phyloP scores from a whole-genome alignment of 2,113 vertebrate genomes.

The Odobenus rosmarus region DNA sequence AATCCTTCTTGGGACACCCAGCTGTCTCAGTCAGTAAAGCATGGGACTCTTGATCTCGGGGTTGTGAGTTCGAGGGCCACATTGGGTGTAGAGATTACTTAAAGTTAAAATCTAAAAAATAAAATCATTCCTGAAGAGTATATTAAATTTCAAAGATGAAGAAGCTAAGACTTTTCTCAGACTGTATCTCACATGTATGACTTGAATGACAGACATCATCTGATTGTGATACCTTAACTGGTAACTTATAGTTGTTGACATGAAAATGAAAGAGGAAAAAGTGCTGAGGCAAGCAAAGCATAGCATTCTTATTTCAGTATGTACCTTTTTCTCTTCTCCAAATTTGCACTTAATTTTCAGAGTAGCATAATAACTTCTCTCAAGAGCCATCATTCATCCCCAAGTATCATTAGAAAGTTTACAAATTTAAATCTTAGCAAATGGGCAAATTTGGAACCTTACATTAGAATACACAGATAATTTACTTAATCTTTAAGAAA shows the following conservation, averaged over 20 bases:
- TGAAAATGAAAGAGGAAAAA: slow-evolving; percentile 79
- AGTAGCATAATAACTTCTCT: slow-evolving; percentile 78
- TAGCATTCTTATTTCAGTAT: slow-evolving; percentile 58
- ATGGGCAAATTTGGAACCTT: slow-evolving; percentile 64
- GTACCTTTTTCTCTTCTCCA: slow-evolving; percentile 59
- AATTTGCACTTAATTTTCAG: slow-evolving; percentile 52
- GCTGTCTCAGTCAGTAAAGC: background rate
- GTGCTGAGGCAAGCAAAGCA: slow-evolving; percentile 78
- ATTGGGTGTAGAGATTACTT: background rate
- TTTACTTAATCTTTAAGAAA: background rate
- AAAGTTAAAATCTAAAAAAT: background rate
- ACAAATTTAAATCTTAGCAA: slow-evolving; percentile 80
- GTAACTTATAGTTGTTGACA: slow-evolving; percentile 82
- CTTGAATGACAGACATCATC: slow-evolving; percentile 69
- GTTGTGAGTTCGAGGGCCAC: background rate
- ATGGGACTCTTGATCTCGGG: background rate
- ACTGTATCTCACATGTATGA: slow-evolving; percentile 75
- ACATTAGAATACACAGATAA: slow-evolving; percentile 48
- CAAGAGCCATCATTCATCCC: slow-evolving; percentile 69
- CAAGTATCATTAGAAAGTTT: slow-evolving; percentile 80
- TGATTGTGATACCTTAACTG: slow-evolving; percentile 77
- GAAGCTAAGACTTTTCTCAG: slow-evolving; percentile 38
- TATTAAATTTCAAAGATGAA: background rate
- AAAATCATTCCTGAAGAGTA: slow-evolving; percentile 39
- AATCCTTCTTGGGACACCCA: background rate